phyloP scores from a whole-genome alignment of 2,888 invertebrate species.

The Liposcelis brunnea region DNA sequence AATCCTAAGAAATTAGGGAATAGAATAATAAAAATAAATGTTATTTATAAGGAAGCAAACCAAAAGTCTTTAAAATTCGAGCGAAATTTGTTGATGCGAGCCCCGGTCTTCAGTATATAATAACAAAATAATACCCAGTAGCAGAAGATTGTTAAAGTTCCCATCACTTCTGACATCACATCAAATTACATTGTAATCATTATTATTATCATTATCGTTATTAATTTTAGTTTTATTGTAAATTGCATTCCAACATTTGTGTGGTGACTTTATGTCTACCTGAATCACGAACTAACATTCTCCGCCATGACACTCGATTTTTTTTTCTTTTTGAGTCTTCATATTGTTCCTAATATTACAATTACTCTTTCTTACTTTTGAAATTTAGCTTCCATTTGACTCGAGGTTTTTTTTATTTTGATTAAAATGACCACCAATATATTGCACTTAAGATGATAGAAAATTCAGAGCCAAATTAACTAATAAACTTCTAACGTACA shows the following conservation, averaged over 20 bases:
- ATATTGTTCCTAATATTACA: background rate
- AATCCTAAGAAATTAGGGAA: too few relatives aligned
- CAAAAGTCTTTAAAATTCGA: background rate
- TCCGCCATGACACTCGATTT: too few relatives aligned
- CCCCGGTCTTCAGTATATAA: background rate
- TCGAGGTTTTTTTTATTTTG: background rate
- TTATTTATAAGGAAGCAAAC: background rate
- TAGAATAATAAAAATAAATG: background rate
- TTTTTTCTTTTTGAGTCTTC: too few relatives aligned
- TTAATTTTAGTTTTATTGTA: constrained; percentile 9
- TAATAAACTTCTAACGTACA: too few relatives aligned
- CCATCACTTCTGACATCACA: constrained; percentile 5
- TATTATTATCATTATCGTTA: constrained; percentile 9
- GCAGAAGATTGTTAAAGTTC: constrained; percentile 8
- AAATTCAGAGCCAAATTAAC: too few relatives aligned
- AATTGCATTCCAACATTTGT: constrained; percentile 9
- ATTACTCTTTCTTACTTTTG: constrained; percentile 2
- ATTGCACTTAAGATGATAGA: too few relatives aligned
- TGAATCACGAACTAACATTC: too few relatives aligned
- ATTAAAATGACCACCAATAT: constrained; percentile 30
- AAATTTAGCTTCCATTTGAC: constrained; percentile 1
- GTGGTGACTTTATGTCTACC: constrained; percentile 7
- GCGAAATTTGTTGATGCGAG: background rate
- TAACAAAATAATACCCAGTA: constrained; percentile 2
- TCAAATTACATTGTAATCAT: constrained; percentile 1